Evolutionary conservation across 2,797 vertebrate species (phyloP), one percentile per base, ranked within the genome.

Genomic region (Pseudotriccus pelzelni): DNA sequence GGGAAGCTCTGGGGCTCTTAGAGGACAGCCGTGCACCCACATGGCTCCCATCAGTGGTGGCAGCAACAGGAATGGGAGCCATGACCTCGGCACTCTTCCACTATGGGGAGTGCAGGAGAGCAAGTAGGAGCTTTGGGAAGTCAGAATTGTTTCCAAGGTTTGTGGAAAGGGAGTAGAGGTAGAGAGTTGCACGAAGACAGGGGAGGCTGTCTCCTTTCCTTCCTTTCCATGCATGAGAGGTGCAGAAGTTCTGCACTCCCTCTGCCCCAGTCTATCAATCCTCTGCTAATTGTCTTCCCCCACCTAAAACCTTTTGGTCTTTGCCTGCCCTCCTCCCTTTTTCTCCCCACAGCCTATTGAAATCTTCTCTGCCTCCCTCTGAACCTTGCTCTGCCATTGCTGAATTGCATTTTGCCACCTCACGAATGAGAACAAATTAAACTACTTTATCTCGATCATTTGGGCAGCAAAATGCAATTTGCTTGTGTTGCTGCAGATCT

Each of bases 391-490:
- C 55, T 94, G 66, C 69, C 13, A 0, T 24, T 93, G 93, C 87
- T 76, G 85, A 86, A 69, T 86, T 94, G 90, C 74, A 22, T 94
- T 94, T 95, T 94, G 58, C 76, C 39, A 69, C 74, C 34, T 44
- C 44, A 55, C 3, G 2, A 91, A 91, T 55, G 69, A 91, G 87
- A 94, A 93, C 67, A 89, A 89, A 96, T 93, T 94, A 88, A 94
- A 79, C 77, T 89, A 73, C 95, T 95, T 93, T 88, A 90, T 95
- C 93, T 95, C 9, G 0, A 89, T 97, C 90, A 84, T 94, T 94
- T 95, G 91, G 24, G 63, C 86, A 93, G 88, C 70, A 95, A 93
- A 94, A 95, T 92, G 77, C 59, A 92, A 73, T 96, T 95, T 95
- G 52, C 74, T 87, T 79, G 53, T 90, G 74, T 94, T 96, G 88